These are phyloP conservation scores for Rhodophaea formosa DNA, from an alignment of 2,888 invertebrate genomes.

Conservation along the genomic window DNA sequence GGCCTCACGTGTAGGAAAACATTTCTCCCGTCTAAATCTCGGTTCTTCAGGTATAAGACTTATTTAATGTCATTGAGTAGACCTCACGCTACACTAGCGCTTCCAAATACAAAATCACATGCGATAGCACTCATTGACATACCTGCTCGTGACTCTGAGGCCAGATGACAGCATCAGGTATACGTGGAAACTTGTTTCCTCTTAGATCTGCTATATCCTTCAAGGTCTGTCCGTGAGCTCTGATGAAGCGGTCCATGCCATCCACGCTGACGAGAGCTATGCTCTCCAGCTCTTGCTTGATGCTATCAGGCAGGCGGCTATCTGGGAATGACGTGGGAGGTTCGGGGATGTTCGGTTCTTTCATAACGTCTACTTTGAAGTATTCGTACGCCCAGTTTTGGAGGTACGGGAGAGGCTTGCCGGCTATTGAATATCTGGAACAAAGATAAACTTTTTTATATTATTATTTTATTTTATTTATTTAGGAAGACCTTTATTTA, in stretches of 20 bases:
- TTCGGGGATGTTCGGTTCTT: slow-evolving; percentile 66
- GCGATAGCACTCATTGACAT: slow-evolving; percentile 7
- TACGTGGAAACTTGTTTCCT: slow-evolving; percentile 87
- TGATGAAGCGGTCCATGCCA: slow-evolving; percentile 90
- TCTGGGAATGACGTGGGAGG: slow-evolving; percentile 84
- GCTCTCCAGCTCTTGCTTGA: slow-evolving; percentile 80
- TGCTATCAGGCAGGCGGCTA: slow-evolving; percentile 82
- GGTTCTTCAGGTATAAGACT: too few relatives aligned
- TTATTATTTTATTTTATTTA: not conserved
- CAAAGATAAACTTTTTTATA: too few relatives aligned
- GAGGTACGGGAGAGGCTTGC: slow-evolving; percentile 87
- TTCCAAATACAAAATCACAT: too few relatives aligned
- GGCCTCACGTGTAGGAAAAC: too few relatives aligned
- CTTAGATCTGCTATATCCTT: slow-evolving; percentile 92
- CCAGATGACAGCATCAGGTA: slow-evolving; percentile 97
- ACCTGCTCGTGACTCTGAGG: slow-evolving; percentile 91
- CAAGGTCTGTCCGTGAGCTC: slow-evolving; percentile 96
- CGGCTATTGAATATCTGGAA: slow-evolving; percentile 89
- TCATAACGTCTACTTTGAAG: slow-evolving; percentile 84
- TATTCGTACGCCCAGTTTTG: slow-evolving; percentile 89
- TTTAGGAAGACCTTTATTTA: not conserved
- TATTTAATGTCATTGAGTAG: too few relatives aligned
- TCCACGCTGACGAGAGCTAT: slow-evolving; percentile 75
- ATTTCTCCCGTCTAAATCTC: too few relatives aligned
- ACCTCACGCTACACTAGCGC: too few relatives aligned